These are phyloP conservation scores for Entomobrya proxima DNA, from an alignment of 2,888 invertebrate genomes.

Conservation along the genomic window DNA sequence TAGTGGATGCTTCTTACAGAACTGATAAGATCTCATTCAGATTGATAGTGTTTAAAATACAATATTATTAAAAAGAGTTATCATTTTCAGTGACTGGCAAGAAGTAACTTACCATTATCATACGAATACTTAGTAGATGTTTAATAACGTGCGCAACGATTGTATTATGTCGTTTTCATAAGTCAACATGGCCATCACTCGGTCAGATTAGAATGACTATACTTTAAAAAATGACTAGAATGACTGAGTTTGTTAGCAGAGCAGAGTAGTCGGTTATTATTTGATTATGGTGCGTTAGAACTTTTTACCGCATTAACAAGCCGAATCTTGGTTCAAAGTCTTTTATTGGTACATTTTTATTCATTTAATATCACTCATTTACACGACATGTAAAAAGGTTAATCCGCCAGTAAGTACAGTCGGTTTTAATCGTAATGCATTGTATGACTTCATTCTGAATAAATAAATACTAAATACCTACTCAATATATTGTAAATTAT, in stretches of 20 bases:
- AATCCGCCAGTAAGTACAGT: not conserved
- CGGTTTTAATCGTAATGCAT: not conserved
- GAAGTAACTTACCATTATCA: not conserved
- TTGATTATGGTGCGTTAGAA: too few relatives aligned
- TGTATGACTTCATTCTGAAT: not conserved
- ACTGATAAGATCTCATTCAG: slow-evolving; percentile 45
- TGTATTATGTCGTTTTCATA: slow-evolving; percentile 23
- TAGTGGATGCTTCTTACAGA: not conserved
- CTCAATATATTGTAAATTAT: too few relatives aligned
- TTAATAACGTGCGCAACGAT: not conserved
- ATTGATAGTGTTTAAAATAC: slow-evolving; percentile 30
- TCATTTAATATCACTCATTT: slow-evolving; percentile 21
- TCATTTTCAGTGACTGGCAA: slow-evolving; percentile 26
- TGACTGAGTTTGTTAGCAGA: too few relatives aligned
- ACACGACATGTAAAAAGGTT: slow-evolving; percentile 16
- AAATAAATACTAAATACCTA: too few relatives aligned
- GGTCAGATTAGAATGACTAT: not conserved
- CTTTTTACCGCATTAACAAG: too few relatives aligned
- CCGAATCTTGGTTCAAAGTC: too few relatives aligned
- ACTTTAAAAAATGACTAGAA: too few relatives aligned
- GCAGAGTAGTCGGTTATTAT: too few relatives aligned
- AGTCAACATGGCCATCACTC: not conserved
- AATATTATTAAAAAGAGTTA: not conserved
- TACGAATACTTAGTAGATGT: not conserved
- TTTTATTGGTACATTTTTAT: slow-evolving; percentile 7